Conservation (phyloP, 2,888 invertebrate genomes). For the Rhogogaster chlorosoma region DNA sequence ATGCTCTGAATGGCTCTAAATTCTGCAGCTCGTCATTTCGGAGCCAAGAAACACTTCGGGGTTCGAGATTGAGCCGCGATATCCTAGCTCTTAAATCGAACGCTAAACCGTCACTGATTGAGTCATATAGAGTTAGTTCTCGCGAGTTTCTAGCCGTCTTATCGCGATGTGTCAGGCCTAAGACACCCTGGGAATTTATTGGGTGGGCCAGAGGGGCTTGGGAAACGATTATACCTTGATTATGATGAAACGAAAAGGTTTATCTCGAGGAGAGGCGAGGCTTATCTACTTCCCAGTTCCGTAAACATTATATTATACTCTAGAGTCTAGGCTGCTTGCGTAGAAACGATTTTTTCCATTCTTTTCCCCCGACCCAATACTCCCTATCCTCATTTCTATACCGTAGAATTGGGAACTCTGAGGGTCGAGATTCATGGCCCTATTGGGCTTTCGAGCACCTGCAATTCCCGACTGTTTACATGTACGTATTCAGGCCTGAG, state of each 20-base stretch:
- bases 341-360: not conserved
- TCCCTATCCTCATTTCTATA: not conserved
- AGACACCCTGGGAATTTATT: constrained; percentile 41
- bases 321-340: not conserved
- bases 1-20: no score
- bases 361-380: not conserved
- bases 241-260: constrained; percentile 29
- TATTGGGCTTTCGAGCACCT: not conserved
- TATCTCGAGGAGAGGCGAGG: constrained; percentile 4
- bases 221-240: constrained; percentile 41
- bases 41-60: not conserved
- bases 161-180: constrained; percentile 38
- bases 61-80: constrained; percentile 12
- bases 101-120: constrained; percentile 24
- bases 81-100: constrained; percentile 6
- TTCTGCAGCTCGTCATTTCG: not conserved
- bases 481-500: no score
- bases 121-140: constrained; percentile 4
- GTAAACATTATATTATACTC: not conserved
- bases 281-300: not conserved
- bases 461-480: not conserved
- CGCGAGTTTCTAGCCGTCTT: constrained; percentile 26
- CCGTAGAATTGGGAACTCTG: not conserved
- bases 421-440: not conserved
- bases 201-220: not conserved